Evolutionary conservation across 1,140 invertebrate genomes (phyloP), one percentile per base, ranked within the genome.

Genomic region (Meteorus sp.): DNA sequence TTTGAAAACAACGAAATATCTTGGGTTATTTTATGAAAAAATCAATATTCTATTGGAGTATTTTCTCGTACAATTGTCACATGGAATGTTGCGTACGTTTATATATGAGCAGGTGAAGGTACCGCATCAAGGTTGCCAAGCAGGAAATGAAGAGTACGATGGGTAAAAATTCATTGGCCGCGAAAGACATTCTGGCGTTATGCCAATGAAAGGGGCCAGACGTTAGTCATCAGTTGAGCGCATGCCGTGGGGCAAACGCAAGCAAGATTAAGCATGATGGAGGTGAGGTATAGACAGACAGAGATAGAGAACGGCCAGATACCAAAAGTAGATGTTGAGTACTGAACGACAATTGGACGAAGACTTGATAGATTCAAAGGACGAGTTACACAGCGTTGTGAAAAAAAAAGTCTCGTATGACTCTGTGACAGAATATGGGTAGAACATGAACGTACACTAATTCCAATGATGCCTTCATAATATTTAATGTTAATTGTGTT

Each of bases 181-280:
- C 23, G 45, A 37, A 56, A 56, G 41, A 61, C 22, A 53, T 50
- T 35, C 37, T 62, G 60, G 60, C 60, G 25, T 9, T 27, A 35
- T 52, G 55, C 60, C 60, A 62, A 52, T 62, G 51, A 58, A 62
- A 45, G 19, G 22, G 29, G 11, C 31, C 41, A 62, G 55, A 62
- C 55, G 51, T 62, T 62, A 62, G 60, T 62, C 55, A 62, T 62
- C 54, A 45, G 39, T 31, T 17, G 25, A 33, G 41, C 43, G 50
- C 50, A 53, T 58, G 43, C 55, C 50, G 47, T 29, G 33, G 11
- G 20, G 39, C 29, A 20, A 25, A n/a, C 15, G 19, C 19, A 56
- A 13, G 41, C 6, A 13, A 9, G 8, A 31, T 19, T 27, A 15
- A 22, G 5, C n/a, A n/a, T 33, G 29, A 23, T 19, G 22, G 25